phyloP scores from a whole-genome alignment of 2,797 vertebrate species.

The Pangasius mekongensis region DNA sequence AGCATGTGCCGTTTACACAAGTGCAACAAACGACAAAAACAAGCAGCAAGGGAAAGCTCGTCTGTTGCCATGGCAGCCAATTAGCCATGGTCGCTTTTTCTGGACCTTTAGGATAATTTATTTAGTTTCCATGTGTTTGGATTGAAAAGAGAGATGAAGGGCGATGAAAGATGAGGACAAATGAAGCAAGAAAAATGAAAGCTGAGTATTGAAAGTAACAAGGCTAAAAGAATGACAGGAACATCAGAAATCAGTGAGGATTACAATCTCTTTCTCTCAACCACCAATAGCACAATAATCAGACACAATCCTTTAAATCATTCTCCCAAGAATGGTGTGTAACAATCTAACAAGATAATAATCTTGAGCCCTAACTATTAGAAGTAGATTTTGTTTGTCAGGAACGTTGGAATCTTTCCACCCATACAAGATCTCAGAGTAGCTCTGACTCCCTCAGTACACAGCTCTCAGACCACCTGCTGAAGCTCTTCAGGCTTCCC shows the following conservation, averaged over 20 bases:
- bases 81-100: constrained; percentile 59
- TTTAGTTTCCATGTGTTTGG: constrained; percentile 65
- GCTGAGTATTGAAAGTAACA: constrained; percentile 9
- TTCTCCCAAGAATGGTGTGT: background rate
- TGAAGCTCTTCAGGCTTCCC: constrained; percentile 35
- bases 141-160: constrained; percentile 37
- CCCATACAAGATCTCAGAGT: constrained; percentile 9
- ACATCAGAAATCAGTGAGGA: background rate
- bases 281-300: background rate
- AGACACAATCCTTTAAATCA: background rate
- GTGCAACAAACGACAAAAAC: constrained; percentile 45
- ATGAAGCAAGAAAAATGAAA: constrained; percentile 6
- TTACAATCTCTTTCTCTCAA: background rate
- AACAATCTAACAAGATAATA: background rate
- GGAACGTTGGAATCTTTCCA: background rate
- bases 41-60: constrained; percentile 49
- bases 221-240: constrained; percentile 3
- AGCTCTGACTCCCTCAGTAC: constrained; percentile 15
- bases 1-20: constrained; percentile 47
- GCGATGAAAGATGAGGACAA: constrained; percentile 28
- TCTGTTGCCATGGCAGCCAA: constrained; percentile 67
- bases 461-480: constrained; percentile 43
- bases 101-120: constrained; percentile 65
- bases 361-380: background rate
- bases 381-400: constrained; percentile 2